Evolutionary conservation across 2,113 vertebrate genomes (phyloP).

Genomic region (Ailurus styani): DNA sequence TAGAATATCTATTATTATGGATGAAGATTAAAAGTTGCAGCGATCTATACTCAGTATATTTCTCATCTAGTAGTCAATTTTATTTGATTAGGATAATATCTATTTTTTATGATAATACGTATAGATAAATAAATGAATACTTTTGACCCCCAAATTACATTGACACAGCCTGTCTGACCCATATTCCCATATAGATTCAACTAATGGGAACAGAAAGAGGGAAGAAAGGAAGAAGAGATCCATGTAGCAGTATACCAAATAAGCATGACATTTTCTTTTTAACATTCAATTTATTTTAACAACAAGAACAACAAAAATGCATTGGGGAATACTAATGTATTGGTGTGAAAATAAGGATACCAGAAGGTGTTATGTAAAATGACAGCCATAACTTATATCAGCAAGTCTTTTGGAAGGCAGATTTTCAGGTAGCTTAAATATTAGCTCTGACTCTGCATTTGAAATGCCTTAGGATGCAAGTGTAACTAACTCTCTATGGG

Average conservation of each 20-base stretch:
- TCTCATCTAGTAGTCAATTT: conserved; percentile 5
- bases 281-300: background rate
- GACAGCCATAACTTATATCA: background rate
- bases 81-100: background rate
- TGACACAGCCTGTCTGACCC: background rate
- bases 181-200: background rate
- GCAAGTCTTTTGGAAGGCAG: background rate
- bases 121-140: background rate
- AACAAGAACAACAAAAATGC: background rate
- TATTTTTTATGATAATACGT: background rate
- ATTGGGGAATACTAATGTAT: background rate
- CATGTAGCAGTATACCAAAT: background rate
- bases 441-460: background rate
- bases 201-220: background rate
- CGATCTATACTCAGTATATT: conserved; percentile 65
- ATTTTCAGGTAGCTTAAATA: background rate
- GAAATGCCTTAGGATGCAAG: background rate
- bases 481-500: background rate
- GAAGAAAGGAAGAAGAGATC: background rate
- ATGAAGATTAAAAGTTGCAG: conserved; percentile 73
- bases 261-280: background rate
- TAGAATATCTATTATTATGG: conserved; percentile 48
- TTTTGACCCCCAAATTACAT: background rate
- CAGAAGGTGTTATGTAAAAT: background rate
- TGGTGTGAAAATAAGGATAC: background rate